Evolutionary conservation across 2,888 invertebrate genomes (phyloP), one percentile per base, ranked within the genome.

Genomic region (Pristionchus entomophagus): DNA sequence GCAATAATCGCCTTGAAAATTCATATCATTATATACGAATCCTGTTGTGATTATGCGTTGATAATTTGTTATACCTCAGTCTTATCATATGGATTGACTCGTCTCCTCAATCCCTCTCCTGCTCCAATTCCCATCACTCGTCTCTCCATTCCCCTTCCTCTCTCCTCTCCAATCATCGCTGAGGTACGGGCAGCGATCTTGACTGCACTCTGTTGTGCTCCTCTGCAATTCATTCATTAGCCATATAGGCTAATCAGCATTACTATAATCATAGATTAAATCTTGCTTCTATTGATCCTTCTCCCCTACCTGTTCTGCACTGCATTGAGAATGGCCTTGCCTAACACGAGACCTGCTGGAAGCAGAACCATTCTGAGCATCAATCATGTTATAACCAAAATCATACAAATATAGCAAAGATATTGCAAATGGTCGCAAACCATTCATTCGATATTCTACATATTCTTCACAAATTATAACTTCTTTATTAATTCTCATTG

Each of bases 331-430:
- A 85, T 59, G 29, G 85, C 78, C n/a, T 78, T 85, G 38, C 85
- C 85, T 19, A 85, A 14, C 17, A 85, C 77, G 38, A 85, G 85
- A n/a, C 85, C 85, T 6, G 84, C 84, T 38, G 85, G 85, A 8
- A 85, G 56, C 14, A 85, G 38, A 26, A 85, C 85, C 77, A 78
- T 85, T n/a, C 77, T 32, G 29, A 26, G 4, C 0, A 22, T 38
- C 14, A 26, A 8, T 29, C 53, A 26, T n/a, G 49, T 26, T 14
- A 22, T n/a, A 35, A 69, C n/a, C 22, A n/a, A 86, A 10, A 49
- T 87, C 49, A 8, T 62, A 26, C 4, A 78, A 6, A 38, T 81
- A n/a, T n/a, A n/a, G n/a, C n/a, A n/a, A n/a, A 86, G 10, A 49
- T 87, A 73, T n/a, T 62, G 29, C 4, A 78, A 6, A 38, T 81